Evolutionary conservation across 2,888 invertebrate genomes (phyloP).

Genomic region (Pseudanteris insignis): DNA sequence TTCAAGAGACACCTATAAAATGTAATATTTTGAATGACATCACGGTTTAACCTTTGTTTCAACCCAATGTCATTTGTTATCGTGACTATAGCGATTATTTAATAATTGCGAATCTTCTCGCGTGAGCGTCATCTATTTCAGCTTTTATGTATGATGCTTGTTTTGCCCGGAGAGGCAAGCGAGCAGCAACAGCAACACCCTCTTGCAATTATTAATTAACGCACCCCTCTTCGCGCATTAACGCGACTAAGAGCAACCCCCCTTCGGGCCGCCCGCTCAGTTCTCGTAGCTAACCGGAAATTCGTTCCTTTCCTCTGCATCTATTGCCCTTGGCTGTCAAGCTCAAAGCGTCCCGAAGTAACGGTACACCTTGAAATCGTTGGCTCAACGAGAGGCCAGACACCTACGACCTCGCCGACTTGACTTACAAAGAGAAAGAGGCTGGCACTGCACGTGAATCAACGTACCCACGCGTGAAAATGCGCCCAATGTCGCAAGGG

Average conservation of each 20-base stretch:
- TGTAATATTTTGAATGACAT: no score
- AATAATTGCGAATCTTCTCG: no score
- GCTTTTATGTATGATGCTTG: conserved; percentile 24
- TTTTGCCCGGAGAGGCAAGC: conserved; percentile 32
- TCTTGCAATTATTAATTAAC: conserved; percentile 67
- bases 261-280: conserved; percentile 22
- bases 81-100: no score
- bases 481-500: conserved; percentile 37
- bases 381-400: conserved; percentile 48
- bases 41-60: no score
- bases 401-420: conserved; percentile 49
- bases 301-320: conserved; percentile 36
- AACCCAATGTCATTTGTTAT: no score
- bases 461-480: conserved; percentile 48
- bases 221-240: conserved; percentile 65
- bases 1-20: no score
- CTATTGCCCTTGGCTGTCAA: conserved; percentile 51
- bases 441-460: conserved; percentile 35
- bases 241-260: conserved; percentile 62
- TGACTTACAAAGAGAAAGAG: conserved; percentile 55
- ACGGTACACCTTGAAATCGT: conserved; percentile 60
- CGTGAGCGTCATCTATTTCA: not conserved
- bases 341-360: conserved; percentile 62
- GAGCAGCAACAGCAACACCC: conserved; percentile 49
- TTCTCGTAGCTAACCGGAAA: conserved; percentile 47